phyloP scores from a whole-genome alignment of 2,888 invertebrate species.

The Drosophila pseudotalamancana region DNA sequence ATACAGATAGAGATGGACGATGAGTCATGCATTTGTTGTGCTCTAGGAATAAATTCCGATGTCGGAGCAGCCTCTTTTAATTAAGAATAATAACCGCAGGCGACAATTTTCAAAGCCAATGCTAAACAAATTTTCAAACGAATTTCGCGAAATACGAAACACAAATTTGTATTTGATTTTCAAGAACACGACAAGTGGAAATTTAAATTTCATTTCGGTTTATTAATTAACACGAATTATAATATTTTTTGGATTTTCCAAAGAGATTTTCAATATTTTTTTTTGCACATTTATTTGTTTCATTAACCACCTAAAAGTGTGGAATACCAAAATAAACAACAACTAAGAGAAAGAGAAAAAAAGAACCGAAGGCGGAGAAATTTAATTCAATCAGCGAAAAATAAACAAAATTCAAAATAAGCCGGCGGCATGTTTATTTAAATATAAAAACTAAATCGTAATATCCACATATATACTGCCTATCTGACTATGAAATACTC shows the following conservation, averaged over 20 bases:
- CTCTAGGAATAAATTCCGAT: slow-evolving; percentile 42
- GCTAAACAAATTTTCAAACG: slow-evolving; percentile 20
- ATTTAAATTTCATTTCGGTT: slow-evolving; percentile 48
- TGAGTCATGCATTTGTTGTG: slow-evolving; percentile 36
- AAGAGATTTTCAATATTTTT: slow-evolving; percentile 1
- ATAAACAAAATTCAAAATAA: slow-evolving; percentile 46
- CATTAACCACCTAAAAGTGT: slow-evolving; percentile 27
- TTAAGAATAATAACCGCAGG: slow-evolving; percentile 24
- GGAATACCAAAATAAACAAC: slow-evolving; percentile 6
- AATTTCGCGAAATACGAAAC: slow-evolving; percentile 11
- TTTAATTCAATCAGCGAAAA: slow-evolving; percentile 23
- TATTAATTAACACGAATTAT: slow-evolving; percentile 53
- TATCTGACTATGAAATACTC: slow-evolving; percentile 7
- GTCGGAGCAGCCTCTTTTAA: slow-evolving; percentile 26
- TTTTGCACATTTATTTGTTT: slow-evolving; percentile 18
- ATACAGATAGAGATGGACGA: neutral
- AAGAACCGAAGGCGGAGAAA: slow-evolving; percentile 34
- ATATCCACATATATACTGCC: no score
- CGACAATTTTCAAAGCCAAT: slow-evolving; percentile 28
- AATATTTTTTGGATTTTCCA: slow-evolving; percentile 42
- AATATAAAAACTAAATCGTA: slow-evolving; percentile 18
- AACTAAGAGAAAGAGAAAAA: slow-evolving; percentile 10
- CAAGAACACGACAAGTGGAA: slow-evolving; percentile 52
- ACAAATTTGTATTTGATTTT: slow-evolving; percentile 30
- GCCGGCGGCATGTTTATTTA: slow-evolving; percentile 27